Evolutionary conservation across 2,888 invertebrate genomes (phyloP).

Genomic region (Globia sparganii): DNA sequence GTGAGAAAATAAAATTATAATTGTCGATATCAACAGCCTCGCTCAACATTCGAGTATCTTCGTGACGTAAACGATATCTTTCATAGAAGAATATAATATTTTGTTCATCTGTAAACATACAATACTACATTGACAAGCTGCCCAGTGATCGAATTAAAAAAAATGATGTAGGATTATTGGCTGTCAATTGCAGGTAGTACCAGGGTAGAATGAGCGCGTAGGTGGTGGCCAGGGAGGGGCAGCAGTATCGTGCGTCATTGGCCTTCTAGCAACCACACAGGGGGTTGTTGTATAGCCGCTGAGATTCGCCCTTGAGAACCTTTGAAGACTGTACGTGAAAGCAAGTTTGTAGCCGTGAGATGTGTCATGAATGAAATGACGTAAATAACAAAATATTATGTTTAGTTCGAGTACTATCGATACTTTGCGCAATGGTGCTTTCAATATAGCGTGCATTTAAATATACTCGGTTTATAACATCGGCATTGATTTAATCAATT

Average conservation of each 20-base stretch:
- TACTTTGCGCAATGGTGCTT: conserved; percentile 12
- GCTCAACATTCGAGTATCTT: not conserved
- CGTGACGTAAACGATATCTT: not conserved
- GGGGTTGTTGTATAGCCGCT: conserved; percentile 53
- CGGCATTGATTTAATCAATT: not conserved
- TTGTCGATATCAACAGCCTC: conserved; percentile 9
- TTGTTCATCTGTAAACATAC: conserved; percentile 18
- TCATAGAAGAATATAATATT: conserved; percentile 5
- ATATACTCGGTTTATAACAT: not conserved
- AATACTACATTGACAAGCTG: conserved; percentile 5
- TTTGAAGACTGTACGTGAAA: conserved; percentile 33
- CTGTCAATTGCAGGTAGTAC: conserved; percentile 78
- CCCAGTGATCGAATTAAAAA: conserved; percentile 28
- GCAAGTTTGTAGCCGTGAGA: not conserved
- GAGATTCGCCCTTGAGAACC: conserved; percentile 42
- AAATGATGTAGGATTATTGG: conserved; percentile 70
- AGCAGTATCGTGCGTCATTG: conserved; percentile 72
- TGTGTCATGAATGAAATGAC: conserved; percentile 31
- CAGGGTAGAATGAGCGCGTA: conserved; percentile 71
- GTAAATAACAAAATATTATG: conserved; percentile 31
- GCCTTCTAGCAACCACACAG: conserved; percentile 60
- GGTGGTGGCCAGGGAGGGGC: conserved; percentile 61
- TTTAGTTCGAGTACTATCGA: conserved; percentile 7
- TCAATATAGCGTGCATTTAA: not conserved
- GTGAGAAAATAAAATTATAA: conserved; percentile 12